A percentile compares a stretch with the other conserved stretches of the same genome.
Conservation (phyloP, 2,797 vertebrate species). For the Enteromius mattozi region DNA sequence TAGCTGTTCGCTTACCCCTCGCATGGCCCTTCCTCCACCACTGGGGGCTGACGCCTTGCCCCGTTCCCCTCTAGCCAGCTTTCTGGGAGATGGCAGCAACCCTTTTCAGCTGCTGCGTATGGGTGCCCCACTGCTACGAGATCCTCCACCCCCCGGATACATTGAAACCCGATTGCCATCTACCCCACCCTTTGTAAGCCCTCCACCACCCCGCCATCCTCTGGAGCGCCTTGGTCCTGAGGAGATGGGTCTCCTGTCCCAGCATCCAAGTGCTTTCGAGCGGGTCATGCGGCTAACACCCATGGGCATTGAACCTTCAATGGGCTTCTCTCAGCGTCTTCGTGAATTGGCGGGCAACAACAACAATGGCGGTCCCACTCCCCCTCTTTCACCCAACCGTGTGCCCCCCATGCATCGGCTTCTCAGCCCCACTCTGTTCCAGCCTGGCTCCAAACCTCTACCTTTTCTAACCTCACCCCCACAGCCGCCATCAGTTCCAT, state of each 20-base stretch:
- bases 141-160: slow-evolving; percentile 86
- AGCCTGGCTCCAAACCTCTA: slow-evolving; percentile 90
- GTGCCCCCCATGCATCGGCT: slow-evolving; percentile 96
- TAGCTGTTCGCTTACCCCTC: slow-evolving; percentile 93
- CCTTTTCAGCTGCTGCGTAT: slow-evolving; percentile 97
- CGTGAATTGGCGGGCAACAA: slow-evolving; percentile 83
- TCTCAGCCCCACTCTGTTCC: slow-evolving; percentile 91
- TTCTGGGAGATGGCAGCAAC: slow-evolving; percentile 93
- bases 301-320: slow-evolving; percentile 75
- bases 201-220: slow-evolving; percentile 93
- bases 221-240: slow-evolving; percentile 92
- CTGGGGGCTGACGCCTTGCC: slow-evolving; percentile 89
- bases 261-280: slow-evolving; percentile 88
- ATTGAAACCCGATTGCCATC: slow-evolving; percentile 93
- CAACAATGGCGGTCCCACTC: slow-evolving; percentile 85
- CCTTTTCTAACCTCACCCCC: slow-evolving; percentile 88
- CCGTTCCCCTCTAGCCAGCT: slow-evolving; percentile 94
- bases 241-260: slow-evolving; percentile 96
- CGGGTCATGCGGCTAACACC: slow-evolving; percentile 80
- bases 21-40: slow-evolving; percentile 94
- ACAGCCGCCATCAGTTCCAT: slow-evolving; percentile 81
- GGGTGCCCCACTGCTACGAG: slow-evolving; percentile 94
- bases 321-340: slow-evolving; percentile 82
- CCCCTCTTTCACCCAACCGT: slow-evolving; percentile 94
- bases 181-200: slow-evolving; percentile 93